Evolutionary conservation across 1,140 invertebrate genomes (phyloP).

Genomic region (Calephelis virginiensis): DNA sequence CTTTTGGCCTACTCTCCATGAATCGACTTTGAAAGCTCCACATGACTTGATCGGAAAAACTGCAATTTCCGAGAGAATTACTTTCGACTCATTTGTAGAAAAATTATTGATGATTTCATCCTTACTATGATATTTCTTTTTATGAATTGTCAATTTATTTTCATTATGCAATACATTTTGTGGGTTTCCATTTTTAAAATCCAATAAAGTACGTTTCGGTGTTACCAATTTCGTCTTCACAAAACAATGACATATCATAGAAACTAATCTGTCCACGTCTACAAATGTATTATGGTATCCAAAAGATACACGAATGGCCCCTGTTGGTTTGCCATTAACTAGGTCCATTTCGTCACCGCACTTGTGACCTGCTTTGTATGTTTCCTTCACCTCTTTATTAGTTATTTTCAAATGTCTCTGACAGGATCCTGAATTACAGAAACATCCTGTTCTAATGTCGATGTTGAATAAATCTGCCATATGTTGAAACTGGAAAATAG

Average conservation of each 20-base stretch:
- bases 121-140: constrained; percentile 23
- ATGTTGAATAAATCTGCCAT: constrained; percentile 93
- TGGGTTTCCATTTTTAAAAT: constrained; percentile 25
- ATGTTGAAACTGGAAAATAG: constrained; percentile 86
- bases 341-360: constrained; percentile 95
- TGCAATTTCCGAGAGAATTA: constrained; percentile 82
- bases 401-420: constrained; percentile 88
- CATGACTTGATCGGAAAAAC: constrained; percentile 98
- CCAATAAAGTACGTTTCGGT: constrained; percentile 42
- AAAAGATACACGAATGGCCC: constrained; percentile 94
- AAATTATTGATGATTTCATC: constrained; percentile 22
- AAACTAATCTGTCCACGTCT: constrained; percentile 86
- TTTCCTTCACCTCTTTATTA: constrained; percentile 84
- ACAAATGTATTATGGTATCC: constrained; percentile 91
- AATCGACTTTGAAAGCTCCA: constrained; percentile 84
- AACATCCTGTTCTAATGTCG: constrained; percentile 94
- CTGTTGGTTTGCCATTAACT: constrained; percentile 93
- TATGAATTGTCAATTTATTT: constrained; percentile 31
- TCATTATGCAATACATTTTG: constrained; percentile 23
- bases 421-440: constrained; percentile 98
- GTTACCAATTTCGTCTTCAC: constrained; percentile 58
- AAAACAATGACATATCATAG: constrained; percentile 87
- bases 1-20: constrained; percentile 85
- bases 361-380: constrained; percentile 92
- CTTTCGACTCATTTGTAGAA: constrained; percentile 29